Evolutionary conservation across 2,888 invertebrate genomes (phyloP), one percentile per base, ranked within the genome.

Genomic region (Scelioninae gen. 1): DNA sequence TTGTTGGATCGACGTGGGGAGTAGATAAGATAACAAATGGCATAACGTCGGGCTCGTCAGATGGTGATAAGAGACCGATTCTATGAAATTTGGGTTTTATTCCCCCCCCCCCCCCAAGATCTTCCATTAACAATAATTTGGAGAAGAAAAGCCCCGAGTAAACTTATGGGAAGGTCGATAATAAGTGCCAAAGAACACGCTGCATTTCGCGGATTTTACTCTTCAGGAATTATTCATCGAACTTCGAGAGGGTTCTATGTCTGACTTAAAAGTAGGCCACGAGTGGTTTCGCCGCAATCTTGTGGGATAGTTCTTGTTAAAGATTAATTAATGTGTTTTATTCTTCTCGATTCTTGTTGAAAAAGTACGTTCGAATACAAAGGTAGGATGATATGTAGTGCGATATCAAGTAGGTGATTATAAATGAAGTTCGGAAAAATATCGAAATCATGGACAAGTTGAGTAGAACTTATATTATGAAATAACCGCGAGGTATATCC

Each of bases 201-300:
- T 49, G 68, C 63, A 43, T 63, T 69, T 75, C 63, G 68, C 68
- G 32, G 63, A 74, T 80, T 80, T 75, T 49, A 68, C 55, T 32
- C 49, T 63, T 56, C 38, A 13, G 11, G 51, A 78, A 78, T 78
- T 78, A 78, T 78, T 71, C 78, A 78, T 65, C 32, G 65, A 71
- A 63, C 56, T 71, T 49, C 6, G 58, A 34, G 29, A 15, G 34
- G 38, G 49, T 43, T 34, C 34, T 68, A 51, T 60, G 43, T 68
- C 49, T 68, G 40, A 23, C n/a, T 23, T 31, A 10, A 60, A 76
- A 76, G 43, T 76, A 76, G 68, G 34, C 43, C 68, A 68, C 43
- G 31, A 51, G 40, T 53, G 62, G 43, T 10, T 49, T 58, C 49
- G 15, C 16, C 31, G 23, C 51, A 60, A 75, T 49, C 13, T 65